Evolutionary conservation across 2,113 vertebrate species (phyloP).

Genomic region (Mesembrinibis cayennensis): DNA sequence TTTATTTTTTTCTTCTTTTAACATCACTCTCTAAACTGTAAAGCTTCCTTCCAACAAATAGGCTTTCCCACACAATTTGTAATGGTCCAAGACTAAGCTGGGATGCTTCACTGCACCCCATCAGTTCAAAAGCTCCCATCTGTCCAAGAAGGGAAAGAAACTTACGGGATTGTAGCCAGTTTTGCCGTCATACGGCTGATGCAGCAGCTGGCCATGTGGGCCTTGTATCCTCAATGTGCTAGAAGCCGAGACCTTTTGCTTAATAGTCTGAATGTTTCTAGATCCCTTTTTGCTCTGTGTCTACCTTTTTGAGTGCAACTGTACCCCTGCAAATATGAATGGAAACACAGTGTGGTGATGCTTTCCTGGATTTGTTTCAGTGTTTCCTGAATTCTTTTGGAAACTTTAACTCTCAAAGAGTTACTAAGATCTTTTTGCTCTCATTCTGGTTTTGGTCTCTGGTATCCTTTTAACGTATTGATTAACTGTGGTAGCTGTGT

Average conservation of each 20-base stretch:
- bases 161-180: not conserved
- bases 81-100: not conserved
- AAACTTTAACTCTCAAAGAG: not conserved
- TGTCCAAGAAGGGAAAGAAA: not conserved
- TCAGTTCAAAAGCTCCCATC: constrained; percentile 5
- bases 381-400: not conserved
- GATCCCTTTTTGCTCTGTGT: not conserved
- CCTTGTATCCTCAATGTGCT: not conserved
- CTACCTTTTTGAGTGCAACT: not conserved
- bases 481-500: not conserved
- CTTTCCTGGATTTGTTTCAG: not conserved
- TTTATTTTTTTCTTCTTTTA: not conserved
- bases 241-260: not conserved
- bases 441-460: not conserved
- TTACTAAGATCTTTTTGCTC: not conserved
- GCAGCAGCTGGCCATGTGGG: not conserved
- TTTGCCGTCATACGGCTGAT: not conserved
- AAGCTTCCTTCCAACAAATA: not conserved
- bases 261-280: not conserved
- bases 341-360: not conserved
- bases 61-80: not conserved
- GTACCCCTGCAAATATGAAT: not conserved
- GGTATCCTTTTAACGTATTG: not conserved
- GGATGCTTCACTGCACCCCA: not conserved
- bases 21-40: not conserved